Evolutionary conservation across 2,888 invertebrate genomes (phyloP), one percentile per base, ranked within the genome.

Genomic region (Lacanobia oleracea): DNA sequence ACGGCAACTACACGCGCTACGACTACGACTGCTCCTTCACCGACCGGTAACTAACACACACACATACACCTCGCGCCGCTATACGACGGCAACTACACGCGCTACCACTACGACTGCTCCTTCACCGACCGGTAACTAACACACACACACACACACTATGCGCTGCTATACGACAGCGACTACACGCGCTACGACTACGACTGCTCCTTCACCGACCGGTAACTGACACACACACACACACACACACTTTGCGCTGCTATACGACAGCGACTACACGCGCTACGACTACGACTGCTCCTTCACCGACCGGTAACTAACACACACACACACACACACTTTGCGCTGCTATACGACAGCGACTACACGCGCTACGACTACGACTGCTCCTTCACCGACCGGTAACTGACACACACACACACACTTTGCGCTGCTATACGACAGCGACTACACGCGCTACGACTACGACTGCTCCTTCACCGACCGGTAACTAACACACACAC

Each of bases 161-260:
- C 90, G 23, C 91, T 91, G 33, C 87, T 91, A 0, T 91, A 88
- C 88, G 92, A 92, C 83, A 92, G 91, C 14, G 85, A 85, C 86
- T 94, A 92, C 84, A 92, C 92, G 0, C 77, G 93, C 72, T 93
- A 92, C 78, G 93, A 92, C 72, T 93, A 91, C 86, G 93, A 93
- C 77, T 93, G 93, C 83, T 80, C 92, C 6, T 92, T 91, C 87
- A 84, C 88, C 2, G 93, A 93, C 77, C 81, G 93, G 12, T 73
- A 72, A 57, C 1, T 27, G 9, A 14, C 9, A 43, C 43, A 43
- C 43, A 50, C 50, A 50, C 50, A 53, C 53, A 21, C 23, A 21
- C 14, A 53, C 14, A n/a, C n/a, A n/a, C n/a, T 14, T 3, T 14
- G 43, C 43, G 43, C 43, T 14, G 33, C 33, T 33, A 2, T 33